Conservation (phyloP, 2,113 vertebrate genomes). For the Falcunculus frontatus region DNA sequence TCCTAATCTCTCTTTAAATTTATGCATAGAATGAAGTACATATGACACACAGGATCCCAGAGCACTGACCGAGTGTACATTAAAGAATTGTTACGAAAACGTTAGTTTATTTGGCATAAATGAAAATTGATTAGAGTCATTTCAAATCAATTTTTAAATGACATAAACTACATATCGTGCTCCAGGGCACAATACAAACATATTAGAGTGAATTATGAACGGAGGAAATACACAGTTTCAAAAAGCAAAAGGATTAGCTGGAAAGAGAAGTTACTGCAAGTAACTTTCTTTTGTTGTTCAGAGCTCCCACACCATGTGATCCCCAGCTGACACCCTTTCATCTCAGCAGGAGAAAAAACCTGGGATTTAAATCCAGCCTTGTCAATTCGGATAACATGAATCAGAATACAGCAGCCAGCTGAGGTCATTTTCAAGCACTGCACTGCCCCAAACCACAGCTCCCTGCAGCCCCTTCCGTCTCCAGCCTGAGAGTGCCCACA, state of each 20-base stretch:
- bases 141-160: not conserved
- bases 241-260: not conserved
- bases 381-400: not conserved
- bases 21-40: not conserved
- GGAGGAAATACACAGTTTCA: not conserved
- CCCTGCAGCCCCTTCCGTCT: not conserved
- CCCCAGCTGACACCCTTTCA: not conserved
- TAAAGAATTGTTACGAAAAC: not conserved
- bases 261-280: not conserved
- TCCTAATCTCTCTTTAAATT: not conserved
- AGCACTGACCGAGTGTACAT: not conserved
- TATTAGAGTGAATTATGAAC: not conserved
- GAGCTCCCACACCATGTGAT: not conserved
- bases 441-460: not conserved
- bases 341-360: not conserved
- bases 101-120: not conserved
- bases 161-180: not conserved
- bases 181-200: not conserved
- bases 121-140: not conserved
- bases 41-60: not conserved
- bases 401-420: not conserved
- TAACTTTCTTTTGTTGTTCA: constrained; percentile 16
- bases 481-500: not conserved
- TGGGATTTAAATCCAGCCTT: not conserved
- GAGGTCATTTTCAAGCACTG: not conserved